Conservation (phyloP, 2,113 vertebrate species). For the Embiotoca jacksoni region DNA sequence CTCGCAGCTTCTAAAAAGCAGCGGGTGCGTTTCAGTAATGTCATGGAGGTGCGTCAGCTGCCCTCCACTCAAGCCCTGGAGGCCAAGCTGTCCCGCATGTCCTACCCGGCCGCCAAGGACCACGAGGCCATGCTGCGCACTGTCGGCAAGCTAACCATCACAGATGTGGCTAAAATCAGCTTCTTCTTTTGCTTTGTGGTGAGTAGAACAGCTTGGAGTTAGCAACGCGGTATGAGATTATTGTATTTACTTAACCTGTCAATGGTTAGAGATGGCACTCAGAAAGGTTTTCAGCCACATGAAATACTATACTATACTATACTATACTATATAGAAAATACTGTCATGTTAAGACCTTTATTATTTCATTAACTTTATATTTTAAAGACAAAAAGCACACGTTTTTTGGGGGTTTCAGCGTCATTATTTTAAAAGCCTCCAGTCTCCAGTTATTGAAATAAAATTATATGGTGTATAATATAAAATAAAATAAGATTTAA, state of each 20-base stretch:
- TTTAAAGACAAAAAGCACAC: no score
- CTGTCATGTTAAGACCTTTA: no score
- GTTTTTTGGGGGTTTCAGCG: no score
- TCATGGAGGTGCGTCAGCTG: slow-evolving; percentile 97
- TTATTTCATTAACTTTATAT: no score
- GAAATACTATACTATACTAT: no score
- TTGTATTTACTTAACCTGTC: neutral
- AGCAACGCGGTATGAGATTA: neutral
- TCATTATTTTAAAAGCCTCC: no score
- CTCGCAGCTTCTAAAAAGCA: slow-evolving; percentile 88
- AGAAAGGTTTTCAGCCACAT: no score
- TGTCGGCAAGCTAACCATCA: slow-evolving; percentile 92
- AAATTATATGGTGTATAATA: no score
- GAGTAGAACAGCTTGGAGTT: slow-evolving; percentile 42
- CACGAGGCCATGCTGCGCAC: slow-evolving; percentile 91
- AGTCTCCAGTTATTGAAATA: no score
- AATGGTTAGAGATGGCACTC: no score
- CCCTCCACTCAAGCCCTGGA: slow-evolving; percentile 94
- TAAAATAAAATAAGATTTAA: no score
- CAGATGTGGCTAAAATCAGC: slow-evolving; percentile 97
- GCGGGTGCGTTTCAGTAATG: slow-evolving; percentile 94
- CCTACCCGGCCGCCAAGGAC: slow-evolving; percentile 90
- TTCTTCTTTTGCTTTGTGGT: slow-evolving; percentile 99
- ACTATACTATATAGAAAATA: no score
- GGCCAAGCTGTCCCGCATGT: slow-evolving; percentile 98